These are phyloP conservation scores for Cerceris ruficornis DNA, from an alignment of 2,888 invertebrate genomes.

Conservation along the genomic window DNA sequence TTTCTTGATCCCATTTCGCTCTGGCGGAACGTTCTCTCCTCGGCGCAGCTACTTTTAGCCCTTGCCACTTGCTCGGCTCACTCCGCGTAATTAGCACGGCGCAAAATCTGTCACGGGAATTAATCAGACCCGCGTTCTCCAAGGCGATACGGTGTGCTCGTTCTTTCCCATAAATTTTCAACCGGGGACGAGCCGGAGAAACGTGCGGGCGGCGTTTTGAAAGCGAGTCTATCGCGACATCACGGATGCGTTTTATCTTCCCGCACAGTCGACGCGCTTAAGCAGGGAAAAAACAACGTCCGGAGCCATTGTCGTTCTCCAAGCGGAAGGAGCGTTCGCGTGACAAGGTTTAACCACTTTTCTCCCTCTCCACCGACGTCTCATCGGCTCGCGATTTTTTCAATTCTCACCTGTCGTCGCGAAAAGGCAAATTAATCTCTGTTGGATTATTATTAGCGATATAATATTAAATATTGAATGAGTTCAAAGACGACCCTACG, in stretches of 20 bases:
- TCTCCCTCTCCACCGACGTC: not conserved
- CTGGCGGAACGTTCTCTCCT: not conserved
- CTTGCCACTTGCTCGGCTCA: constrained; percentile 31
- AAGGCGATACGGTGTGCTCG: not conserved
- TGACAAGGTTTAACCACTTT: constrained; percentile 33
- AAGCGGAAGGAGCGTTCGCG: constrained; percentile 36
- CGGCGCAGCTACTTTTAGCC: constrained; percentile 46
- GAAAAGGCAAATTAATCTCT: no score
- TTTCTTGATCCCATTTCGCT: constrained; percentile 5
- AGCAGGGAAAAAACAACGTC: constrained; percentile 23
- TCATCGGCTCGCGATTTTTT: not conserved
- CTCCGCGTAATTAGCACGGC: constrained; percentile 53
- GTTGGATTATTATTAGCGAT: no score
- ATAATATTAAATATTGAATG: no score
- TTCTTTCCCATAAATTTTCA: not conserved
- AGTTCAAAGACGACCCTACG: no score
- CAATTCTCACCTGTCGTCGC: no score
- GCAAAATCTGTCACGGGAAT: constrained; percentile 53
- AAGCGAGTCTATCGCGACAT: constrained; percentile 8
- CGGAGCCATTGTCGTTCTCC: constrained; percentile 31
- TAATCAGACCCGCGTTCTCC: constrained; percentile 48
- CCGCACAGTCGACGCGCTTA: constrained; percentile 21
- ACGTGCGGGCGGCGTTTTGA: not conserved
- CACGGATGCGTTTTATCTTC: constrained; percentile 34
- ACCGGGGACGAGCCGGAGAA: not conserved